These are phyloP conservation scores for Gracilinanus agilis DNA, from an alignment of 2,113 vertebrate species.

Conservation along the genomic window DNA sequence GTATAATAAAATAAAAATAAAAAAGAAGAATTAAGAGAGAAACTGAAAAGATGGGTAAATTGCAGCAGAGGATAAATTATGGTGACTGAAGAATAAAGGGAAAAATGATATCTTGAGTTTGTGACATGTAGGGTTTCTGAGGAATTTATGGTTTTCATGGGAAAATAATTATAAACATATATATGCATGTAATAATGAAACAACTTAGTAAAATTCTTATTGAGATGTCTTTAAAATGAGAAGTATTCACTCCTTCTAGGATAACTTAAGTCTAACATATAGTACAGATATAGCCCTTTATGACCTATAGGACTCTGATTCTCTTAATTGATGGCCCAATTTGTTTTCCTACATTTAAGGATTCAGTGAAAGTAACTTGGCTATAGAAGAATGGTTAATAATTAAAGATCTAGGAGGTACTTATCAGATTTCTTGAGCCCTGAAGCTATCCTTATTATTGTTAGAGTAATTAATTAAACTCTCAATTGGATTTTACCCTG, in stretches of 20 bases:
- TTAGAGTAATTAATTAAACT: constrained; percentile 20
- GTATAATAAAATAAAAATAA: too few species aligned
- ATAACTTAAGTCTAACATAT: neutral
- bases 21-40: too few species aligned
- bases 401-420: constrained; percentile 1
- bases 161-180: too few species aligned
- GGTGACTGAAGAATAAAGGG: too few species aligned
- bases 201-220: neutral
- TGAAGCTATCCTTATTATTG: neutral
- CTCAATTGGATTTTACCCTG: constrained; percentile 50
- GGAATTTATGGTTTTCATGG: too few species aligned
- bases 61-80: too few species aligned
- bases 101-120: too few species aligned
- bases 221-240: neutral
- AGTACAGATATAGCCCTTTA: neutral
- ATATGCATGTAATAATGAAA: too few species aligned
- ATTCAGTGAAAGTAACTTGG: neutral
- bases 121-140: too few species aligned
- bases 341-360: constrained; percentile 26
- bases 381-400: neutral
- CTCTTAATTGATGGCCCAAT: too few species aligned
- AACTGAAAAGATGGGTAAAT: too few species aligned
- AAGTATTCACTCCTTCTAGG: neutral
- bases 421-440: neutral
- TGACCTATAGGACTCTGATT: too few species aligned